These are phyloP conservation scores for Dinocampus coccinellae DNA, from an alignment of 2,888 invertebrate species.

Conservation along the genomic window DNA sequence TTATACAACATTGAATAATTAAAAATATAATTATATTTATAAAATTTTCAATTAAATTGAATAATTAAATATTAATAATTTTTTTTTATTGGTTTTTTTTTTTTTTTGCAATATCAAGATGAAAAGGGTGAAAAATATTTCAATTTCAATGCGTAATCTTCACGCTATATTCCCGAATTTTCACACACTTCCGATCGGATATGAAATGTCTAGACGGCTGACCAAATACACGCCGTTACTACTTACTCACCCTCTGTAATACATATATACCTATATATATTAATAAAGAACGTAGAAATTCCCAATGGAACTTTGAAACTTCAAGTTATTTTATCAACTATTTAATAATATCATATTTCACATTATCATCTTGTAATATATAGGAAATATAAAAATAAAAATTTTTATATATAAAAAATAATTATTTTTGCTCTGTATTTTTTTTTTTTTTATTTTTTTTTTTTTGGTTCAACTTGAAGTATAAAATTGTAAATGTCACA, in stretches of 20 bases:
- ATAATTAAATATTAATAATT: no score
- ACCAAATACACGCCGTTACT: conserved; percentile 55
- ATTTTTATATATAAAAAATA: neutral
- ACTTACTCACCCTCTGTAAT: conserved; percentile 2
- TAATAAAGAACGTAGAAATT: neutral
- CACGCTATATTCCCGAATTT: conserved; percentile 8
- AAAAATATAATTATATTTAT: no score
- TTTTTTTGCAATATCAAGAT: neutral
- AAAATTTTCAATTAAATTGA: no score
- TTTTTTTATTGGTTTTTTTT: conserved; percentile 6
- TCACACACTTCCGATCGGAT: conserved; percentile 48
- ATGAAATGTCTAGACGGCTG: conserved; percentile 63
- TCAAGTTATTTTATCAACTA: neutral
- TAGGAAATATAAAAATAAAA: neutral
- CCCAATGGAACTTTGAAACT: neutral
- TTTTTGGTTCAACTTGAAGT: neutral
- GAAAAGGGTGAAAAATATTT: neutral
- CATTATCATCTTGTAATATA: neutral
- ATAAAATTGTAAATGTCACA: neutral
- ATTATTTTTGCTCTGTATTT: neutral
- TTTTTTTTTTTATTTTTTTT: neutral
- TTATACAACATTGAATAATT: neutral
- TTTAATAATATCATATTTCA: neutral
- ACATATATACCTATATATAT: neutral
- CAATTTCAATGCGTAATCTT: conserved; percentile 13